These are phyloP conservation scores for Hoplodrina blanda DNA, from an alignment of 2,888 invertebrate species.

Conservation along the genomic window DNA sequence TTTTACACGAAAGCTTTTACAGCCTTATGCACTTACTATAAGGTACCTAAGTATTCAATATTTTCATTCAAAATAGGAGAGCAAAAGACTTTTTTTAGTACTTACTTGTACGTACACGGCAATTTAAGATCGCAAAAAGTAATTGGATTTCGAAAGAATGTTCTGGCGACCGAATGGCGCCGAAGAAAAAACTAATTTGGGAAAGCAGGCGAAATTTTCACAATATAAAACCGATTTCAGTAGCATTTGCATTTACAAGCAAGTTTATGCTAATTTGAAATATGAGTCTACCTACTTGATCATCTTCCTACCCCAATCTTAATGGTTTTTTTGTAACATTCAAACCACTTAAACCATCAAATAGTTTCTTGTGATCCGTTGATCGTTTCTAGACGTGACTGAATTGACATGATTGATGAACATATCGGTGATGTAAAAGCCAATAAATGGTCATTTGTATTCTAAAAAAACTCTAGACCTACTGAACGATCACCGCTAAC, in stretches of 20 bases:
- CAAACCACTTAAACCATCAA: background rate
- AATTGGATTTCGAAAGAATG: slow-evolving; percentile 57
- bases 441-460: slow-evolving; percentile 49
- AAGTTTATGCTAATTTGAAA: slow-evolving; percentile 28
- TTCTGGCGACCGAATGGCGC: slow-evolving; percentile 34
- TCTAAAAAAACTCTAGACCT: slow-evolving; percentile 31
- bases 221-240: slow-evolving; percentile 51
- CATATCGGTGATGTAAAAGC: background rate
- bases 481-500: slow-evolving; percentile 40
- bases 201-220: slow-evolving; percentile 42
- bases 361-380: background rate
- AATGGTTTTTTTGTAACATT: background rate
- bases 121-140: slow-evolving; percentile 51
- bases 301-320: background rate
- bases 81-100: background rate
- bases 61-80: background rate
- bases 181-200: slow-evolving; percentile 54
- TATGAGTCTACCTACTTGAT: background rate
- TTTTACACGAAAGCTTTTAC: background rate
- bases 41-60: background rate
- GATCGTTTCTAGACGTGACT: background rate
- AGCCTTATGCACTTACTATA: background rate
- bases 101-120: slow-evolving; percentile 28
- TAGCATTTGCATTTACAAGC: slow-evolving; percentile 38
- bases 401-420: background rate